phyloP scores from a whole-genome alignment of 1,140 invertebrate species.

The Zaprionus inermis region DNA sequence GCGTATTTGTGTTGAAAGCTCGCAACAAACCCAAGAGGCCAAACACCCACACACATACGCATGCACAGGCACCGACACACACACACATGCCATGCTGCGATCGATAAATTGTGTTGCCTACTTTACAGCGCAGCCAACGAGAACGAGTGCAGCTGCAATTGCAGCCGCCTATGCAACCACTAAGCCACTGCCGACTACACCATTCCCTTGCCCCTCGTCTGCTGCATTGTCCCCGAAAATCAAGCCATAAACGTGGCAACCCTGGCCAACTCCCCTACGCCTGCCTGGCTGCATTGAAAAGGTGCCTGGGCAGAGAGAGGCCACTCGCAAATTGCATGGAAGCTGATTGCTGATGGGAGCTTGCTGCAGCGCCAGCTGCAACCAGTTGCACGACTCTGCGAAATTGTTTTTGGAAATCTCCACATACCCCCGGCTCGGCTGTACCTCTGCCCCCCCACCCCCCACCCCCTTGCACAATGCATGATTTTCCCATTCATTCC shows the following conservation, averaged over 20 bases:
- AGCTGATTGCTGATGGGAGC: constrained; percentile 27
- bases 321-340: constrained; percentile 38
- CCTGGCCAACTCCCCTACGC: no score
- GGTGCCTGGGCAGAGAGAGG: constrained; percentile 1
- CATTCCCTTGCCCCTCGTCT: not conserved
- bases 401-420: constrained; percentile 49
- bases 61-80: not conserved
- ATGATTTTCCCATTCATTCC: not conserved
- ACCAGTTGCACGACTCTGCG: constrained; percentile 31
- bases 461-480: not conserved
- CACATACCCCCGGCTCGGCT: no score
- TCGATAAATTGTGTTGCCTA: constrained; percentile 23
- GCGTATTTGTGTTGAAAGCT: constrained; percentile 10
- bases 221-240: constrained; percentile 19
- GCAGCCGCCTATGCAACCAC: constrained; percentile 26
- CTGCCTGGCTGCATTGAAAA: constrained; percentile 21
- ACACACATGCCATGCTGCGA: not conserved
- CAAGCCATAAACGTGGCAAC: constrained; percentile 29
- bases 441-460: not conserved
- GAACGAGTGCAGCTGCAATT: constrained; percentile 7
- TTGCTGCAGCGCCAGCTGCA: constrained; percentile 7
- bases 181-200: constrained; percentile 25
- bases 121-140: constrained; percentile 1
- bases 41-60: not conserved
- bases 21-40: constrained; percentile 20